Conservation (phyloP, 2,797 vertebrate genomes). For the Varecia variegata region DNA sequence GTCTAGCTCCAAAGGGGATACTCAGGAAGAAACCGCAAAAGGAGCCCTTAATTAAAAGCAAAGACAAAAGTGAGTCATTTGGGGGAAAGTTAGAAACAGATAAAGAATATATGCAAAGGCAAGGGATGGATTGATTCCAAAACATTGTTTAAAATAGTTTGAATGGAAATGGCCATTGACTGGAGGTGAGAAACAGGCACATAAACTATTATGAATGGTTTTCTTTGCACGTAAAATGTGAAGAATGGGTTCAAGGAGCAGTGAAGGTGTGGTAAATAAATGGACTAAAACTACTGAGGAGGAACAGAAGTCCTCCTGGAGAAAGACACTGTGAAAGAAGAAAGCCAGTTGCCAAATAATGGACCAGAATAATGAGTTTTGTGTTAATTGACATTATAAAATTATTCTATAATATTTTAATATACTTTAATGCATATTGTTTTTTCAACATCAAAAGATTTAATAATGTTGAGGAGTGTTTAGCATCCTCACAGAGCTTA, state of each 20-base stretch:
- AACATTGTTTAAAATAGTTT: slow-evolving; percentile 39
- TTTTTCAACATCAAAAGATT: slow-evolving; percentile 46
- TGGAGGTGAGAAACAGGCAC: slow-evolving; percentile 10
- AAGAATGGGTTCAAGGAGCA: slow-evolving; percentile 22
- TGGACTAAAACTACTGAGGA: background rate
- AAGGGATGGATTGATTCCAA: slow-evolving; percentile 44
- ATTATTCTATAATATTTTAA: slow-evolving; percentile 37
- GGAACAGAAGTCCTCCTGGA: slow-evolving; percentile 1
- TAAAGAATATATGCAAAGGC: slow-evolving; percentile 6
- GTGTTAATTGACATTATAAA: slow-evolving; percentile 8
- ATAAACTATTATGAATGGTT: slow-evolving; percentile 2
- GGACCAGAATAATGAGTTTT: slow-evolving; percentile 15
- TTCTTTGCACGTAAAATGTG: slow-evolving; percentile 23
- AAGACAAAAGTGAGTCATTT: slow-evolving; percentile 57
- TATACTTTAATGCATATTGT: background rate
- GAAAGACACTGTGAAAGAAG: background rate
- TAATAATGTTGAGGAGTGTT: background rate
- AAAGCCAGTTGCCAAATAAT: slow-evolving; percentile 25
- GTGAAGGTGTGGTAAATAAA: background rate
- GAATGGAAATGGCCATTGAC: slow-evolving; percentile 23
- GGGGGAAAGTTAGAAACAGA: slow-evolving; percentile 56
- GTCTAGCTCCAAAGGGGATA: slow-evolving; percentile 55
- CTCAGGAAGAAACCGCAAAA: slow-evolving; percentile 51
- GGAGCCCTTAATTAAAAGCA: slow-evolving; percentile 64
- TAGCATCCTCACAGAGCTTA: background rate